These are phyloP conservation scores for Macroglossus sobrinus DNA, from an alignment of 2,113 vertebrate genomes.

Conservation along the genomic window DNA sequence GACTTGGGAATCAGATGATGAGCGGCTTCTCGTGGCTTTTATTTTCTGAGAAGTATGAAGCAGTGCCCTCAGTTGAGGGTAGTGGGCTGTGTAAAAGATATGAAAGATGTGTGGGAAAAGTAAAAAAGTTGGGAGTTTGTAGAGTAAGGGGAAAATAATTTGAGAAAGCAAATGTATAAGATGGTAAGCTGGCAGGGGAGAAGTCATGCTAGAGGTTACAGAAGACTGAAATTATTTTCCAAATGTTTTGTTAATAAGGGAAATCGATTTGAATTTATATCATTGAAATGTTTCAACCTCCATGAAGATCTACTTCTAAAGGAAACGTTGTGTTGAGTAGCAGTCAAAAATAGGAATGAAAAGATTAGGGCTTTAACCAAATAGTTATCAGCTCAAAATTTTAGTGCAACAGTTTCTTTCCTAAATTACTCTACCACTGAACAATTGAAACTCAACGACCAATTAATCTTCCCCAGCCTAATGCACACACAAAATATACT, in stretches of 20 bases:
- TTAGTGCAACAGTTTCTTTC: neutral
- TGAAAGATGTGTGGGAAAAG: neutral
- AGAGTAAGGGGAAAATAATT: neutral
- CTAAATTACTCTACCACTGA: neutral
- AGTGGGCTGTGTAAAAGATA: neutral
- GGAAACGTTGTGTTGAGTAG: neutral
- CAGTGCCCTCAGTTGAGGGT: neutral
- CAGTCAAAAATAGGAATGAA: constrained; percentile 37
- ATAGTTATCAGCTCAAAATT: neutral
- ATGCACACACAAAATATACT: neutral
- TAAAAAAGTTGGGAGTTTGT: neutral
- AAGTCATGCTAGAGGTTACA: neutral
- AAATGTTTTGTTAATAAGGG: neutral
- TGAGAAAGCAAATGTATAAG: neutral
- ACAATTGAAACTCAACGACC: neutral
- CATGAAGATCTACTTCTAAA: constrained; percentile 7
- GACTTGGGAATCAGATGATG: neutral
- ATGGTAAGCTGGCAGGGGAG: neutral
- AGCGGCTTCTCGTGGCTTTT: neutral
- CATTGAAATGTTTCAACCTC: neutral
- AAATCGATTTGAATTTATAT: constrained; percentile 1
- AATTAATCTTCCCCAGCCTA: neutral
- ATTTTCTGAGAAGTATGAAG: neutral
- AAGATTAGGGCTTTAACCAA: neutral
- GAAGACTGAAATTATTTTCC: neutral